phyloP scores from a whole-genome alignment of 1,140 invertebrate genomes.

The Sipha flava region DNA sequence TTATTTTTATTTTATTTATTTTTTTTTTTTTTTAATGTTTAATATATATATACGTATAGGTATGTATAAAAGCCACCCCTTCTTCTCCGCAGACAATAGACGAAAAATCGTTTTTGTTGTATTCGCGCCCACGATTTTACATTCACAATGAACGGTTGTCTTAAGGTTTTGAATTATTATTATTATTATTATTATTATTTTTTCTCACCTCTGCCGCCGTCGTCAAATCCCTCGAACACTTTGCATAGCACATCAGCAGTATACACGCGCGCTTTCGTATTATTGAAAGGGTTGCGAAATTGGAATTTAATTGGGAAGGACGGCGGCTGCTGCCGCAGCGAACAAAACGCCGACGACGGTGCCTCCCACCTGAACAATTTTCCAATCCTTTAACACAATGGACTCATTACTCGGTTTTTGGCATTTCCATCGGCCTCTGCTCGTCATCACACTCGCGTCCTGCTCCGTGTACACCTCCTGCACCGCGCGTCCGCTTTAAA shows the following conservation, averaged over 20 bases:
- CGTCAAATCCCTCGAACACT: background rate
- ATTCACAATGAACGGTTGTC: constrained; percentile 10
- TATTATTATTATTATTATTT: background rate
- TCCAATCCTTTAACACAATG: constrained; percentile 31
- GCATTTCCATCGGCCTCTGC: background rate
- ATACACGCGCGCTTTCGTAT: background rate
- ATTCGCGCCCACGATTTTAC: constrained; percentile 24
- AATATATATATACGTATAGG: background rate
- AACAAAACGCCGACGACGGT: background rate
- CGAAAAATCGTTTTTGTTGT: constrained; percentile 22
- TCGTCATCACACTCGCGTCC: background rate
- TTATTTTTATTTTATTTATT: background rate
- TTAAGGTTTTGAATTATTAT: background rate
- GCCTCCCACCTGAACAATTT: constrained; percentile 25
- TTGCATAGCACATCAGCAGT: background rate
- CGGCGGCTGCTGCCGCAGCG: background rate
- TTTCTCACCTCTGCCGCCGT: background rate
- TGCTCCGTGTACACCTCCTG: background rate
- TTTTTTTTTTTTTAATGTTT: too few relatives aligned
- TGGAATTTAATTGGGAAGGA: constrained; percentile 27
- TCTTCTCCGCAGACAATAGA: background rate
- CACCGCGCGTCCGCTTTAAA: background rate
- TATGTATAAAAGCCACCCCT: background rate
- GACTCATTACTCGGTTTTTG: constrained; percentile 33
- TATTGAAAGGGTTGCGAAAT: constrained; percentile 30